Evolutionary conservation across 2,797 vertebrate genomes (phyloP), one percentile per base, ranked within the genome.

Genomic region (Gymnocypris eckloni): DNA sequence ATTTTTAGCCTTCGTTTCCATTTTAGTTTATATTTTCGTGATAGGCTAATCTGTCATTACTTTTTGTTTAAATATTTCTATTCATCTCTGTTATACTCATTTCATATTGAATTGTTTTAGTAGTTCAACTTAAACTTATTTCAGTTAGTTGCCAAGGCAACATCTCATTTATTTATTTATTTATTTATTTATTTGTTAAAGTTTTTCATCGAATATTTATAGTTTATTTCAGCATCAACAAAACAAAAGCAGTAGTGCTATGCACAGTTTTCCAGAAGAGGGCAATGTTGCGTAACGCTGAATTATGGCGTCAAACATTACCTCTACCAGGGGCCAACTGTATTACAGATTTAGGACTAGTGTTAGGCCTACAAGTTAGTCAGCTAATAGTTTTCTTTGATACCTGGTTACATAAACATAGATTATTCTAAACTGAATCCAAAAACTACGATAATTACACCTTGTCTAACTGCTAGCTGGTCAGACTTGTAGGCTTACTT

Each of bases 211-310:
- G 20, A 56, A 56, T 56, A 9, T 56, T 20, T 52, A 45, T 11
- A 45, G 3, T 56, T 56, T 56, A 22, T 56, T 56, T 56, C 20
- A 56, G 18, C 7, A 22, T 20, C 64, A 52, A 52, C 15, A 52
- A 67, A 37, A 67, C 66, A 67, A 25, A 22, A 70, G 13, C n/a
- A 28, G 5, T 33, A 66, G n/a, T 71, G 37, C 28, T 37, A 64
- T 66, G 56, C 9, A 39, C 4, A 37, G n/a, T 41, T 56, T 52
- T 79, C 76, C 83, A 71, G 20, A n/a, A 61, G 76, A 79, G 76
- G 66, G 25, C 76, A 72, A 76, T 85, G 78, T 61, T 80, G 9
- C 1, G 11, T 80, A 28, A 80, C 10, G 6, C 22, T 78, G 12
- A 6, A 54, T 54, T 37, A 18, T 37, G 18, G 10, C 7, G 43